phyloP scores from a whole-genome alignment of 2,888 invertebrate species.

The Sarcophaga subvicina region DNA sequence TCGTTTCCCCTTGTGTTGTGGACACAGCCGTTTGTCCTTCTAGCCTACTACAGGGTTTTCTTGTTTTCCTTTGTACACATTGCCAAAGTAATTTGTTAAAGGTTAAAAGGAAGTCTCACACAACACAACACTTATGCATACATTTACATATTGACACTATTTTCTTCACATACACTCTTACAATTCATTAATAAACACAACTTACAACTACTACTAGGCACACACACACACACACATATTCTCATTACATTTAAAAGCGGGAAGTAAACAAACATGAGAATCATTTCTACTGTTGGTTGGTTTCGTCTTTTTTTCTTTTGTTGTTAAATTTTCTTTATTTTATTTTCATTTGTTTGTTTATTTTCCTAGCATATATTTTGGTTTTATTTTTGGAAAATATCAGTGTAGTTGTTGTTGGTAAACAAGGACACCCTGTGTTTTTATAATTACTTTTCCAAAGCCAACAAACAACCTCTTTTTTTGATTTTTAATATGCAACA shows the following conservation, averaged over 20 bases:
- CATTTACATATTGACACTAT: conserved; percentile 12
- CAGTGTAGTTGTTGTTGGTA: background rate
- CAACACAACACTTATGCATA: background rate
- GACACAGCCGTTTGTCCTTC: too few species aligned
- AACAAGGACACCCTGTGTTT: conserved; percentile 52
- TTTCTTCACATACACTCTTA: too few species aligned
- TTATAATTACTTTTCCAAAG: conserved; percentile 64
- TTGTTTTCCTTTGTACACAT: conserved; percentile 23
- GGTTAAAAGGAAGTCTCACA: conserved; percentile 43
- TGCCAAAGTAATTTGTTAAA: conserved; percentile 62
- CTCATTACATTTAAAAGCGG: too few species aligned
- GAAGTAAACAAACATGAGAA: too few species aligned
- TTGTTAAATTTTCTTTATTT: conserved; percentile 39
- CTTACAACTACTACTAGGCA: too few species aligned
- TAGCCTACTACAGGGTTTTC: background rate
- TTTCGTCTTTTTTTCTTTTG: too few species aligned
- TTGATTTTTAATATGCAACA: background rate
- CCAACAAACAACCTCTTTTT: conserved; percentile 35
- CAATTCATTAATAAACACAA: too few species aligned
- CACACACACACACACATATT: too few species aligned
- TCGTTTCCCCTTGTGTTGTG: background rate
- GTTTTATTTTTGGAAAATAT: too few species aligned
- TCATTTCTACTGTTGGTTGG: too few species aligned
- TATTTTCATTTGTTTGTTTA: conserved; percentile 30
- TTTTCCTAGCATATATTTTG: background rate